phyloP scores from a whole-genome alignment of 2,113 vertebrate species.

The Seriola quinqueradiata region DNA sequence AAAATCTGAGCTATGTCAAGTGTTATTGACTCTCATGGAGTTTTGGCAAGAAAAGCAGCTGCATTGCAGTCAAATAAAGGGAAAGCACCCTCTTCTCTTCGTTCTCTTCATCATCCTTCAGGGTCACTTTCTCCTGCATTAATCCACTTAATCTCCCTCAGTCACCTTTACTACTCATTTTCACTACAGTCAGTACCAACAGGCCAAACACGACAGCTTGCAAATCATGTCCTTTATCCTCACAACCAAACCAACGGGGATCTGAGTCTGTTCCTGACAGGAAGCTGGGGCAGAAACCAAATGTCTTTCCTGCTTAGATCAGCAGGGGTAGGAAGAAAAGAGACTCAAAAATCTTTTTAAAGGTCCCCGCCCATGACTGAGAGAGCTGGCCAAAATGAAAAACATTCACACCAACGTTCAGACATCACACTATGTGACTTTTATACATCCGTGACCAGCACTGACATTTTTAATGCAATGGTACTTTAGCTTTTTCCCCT shows the following conservation, averaged over 20 bases:
- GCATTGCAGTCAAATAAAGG: conserved; percentile 75
- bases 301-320: conserved; percentile 84
- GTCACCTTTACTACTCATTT: neutral
- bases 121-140: neutral
- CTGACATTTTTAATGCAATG: neutral
- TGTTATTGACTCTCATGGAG: conserved; percentile 71
- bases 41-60: conserved; percentile 74
- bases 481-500: neutral
- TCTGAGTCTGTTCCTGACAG: conserved; percentile 76
- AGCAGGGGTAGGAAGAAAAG: conserved; percentile 74
- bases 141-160: neutral
- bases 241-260: conserved; percentile 60
- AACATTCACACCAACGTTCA: conserved; percentile 42
- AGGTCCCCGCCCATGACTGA: conserved; percentile 65
- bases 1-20: conserved; percentile 65
- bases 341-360: conserved; percentile 38
- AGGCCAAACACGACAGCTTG: conserved; percentile 13
- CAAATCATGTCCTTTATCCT: conserved; percentile 44
- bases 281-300: conserved; percentile 79
- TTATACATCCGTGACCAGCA: neutral
- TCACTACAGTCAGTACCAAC: neutral
- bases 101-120: conserved; percentile 19
- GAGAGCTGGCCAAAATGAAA: conserved; percentile 56
- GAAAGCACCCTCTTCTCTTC: conserved; percentile 34
- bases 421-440: neutral